These are phyloP conservation scores for Phragmatobia fuliginosa DNA, from an alignment of 2,888 invertebrate genomes.

Conservation along the genomic window DNA sequence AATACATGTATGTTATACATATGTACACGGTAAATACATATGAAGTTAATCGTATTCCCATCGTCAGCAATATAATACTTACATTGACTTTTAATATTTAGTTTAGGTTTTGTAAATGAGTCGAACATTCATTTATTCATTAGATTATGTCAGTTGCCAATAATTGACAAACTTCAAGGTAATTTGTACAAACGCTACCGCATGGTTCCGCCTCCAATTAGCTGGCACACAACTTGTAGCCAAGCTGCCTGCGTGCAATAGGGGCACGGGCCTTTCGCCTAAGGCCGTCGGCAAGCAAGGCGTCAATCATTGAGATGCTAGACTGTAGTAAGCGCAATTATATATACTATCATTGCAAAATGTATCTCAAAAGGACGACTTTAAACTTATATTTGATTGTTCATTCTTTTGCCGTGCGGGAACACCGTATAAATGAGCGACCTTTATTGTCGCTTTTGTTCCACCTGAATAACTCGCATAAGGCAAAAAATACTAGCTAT, in stretches of 20 bases:
- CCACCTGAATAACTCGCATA: neutral
- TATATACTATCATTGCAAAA: neutral
- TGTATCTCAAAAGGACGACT: neutral
- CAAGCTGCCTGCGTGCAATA: neutral
- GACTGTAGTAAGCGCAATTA: neutral
- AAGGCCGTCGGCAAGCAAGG: neutral
- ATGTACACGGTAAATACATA: too few relatives aligned
- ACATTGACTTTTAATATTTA: neutral
- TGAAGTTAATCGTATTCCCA: neutral
- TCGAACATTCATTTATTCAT: neutral
- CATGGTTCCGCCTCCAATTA: neutral
- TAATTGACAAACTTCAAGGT: neutral
- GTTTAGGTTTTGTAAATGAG: neutral
- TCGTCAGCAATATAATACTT: neutral
- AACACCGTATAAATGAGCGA: neutral
- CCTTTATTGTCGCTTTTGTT: neutral
- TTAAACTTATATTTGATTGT: slow-evolving; percentile 2
- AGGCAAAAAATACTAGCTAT: neutral
- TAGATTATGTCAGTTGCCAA: neutral
- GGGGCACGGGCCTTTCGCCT: neutral
- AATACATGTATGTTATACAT: too few relatives aligned
- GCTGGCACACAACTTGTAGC: neutral
- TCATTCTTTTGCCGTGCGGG: neutral
- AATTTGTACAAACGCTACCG: neutral
- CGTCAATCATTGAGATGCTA: neutral